These are phyloP conservation scores for Syrista parreyssii DNA, from an alignment of 2,888 invertebrate species.

Conservation along the genomic window DNA sequence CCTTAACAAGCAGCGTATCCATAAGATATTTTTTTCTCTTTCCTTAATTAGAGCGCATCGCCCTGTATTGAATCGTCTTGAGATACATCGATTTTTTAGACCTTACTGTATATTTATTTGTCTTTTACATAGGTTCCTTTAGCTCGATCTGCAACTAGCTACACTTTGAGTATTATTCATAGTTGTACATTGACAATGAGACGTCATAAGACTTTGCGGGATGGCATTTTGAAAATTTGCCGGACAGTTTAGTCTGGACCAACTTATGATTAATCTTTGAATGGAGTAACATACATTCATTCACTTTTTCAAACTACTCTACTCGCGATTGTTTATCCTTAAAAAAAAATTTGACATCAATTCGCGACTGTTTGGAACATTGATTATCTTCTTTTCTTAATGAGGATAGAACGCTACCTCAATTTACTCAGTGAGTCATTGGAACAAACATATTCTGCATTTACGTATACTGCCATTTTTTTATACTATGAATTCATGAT, in stretches of 20 bases:
- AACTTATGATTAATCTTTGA: background rate
- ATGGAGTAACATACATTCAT: background rate
- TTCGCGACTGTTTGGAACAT: background rate
- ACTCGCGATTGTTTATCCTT: background rate
- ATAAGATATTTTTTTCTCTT: background rate
- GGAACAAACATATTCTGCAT: background rate
- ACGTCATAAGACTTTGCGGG: background rate
- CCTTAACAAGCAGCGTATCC: background rate
- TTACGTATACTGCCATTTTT: background rate
- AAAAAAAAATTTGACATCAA: background rate
- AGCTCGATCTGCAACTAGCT: conserved; percentile 5
- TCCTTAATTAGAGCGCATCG: background rate
- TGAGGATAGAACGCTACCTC: background rate
- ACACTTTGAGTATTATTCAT: conserved; percentile 4
- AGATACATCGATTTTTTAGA: background rate
- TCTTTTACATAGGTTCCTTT: conserved; percentile 10
- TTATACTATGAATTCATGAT: background rate
- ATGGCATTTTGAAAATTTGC: background rate
- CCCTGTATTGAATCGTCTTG: background rate
- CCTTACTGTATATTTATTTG: conserved; percentile 19
- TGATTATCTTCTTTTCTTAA: background rate
- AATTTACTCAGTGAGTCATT: background rate
- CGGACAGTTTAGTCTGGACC: background rate
- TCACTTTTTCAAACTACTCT: background rate
- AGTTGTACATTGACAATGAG: background rate